Percentiles rank a stretch among this genome's conserved stretches.
Conservation (phyloP, 2,888 invertebrate species). For the Nasonovia ribisnigri region DNA sequence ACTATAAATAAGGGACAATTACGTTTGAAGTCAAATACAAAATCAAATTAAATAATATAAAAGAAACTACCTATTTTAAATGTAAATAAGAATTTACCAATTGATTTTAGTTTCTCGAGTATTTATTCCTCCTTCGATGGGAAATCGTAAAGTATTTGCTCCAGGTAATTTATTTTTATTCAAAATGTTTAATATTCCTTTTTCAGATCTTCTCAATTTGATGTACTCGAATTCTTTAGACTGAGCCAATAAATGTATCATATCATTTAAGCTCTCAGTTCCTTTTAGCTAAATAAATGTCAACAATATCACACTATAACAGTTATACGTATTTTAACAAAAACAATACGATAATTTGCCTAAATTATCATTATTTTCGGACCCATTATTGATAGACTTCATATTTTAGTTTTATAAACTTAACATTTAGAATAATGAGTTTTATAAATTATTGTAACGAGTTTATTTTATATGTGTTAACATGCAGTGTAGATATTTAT, state of each 20-base stretch:
- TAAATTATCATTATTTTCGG: background rate
- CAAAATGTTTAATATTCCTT: constrained; percentile 77
- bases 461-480: background rate
- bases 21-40: background rate
- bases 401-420: constrained; percentile 2
- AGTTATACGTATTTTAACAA: background rate
- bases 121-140: constrained; percentile 79
- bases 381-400: background rate
- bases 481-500: background rate
- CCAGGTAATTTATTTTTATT: constrained; percentile 75
- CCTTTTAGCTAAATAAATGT: constrained; percentile 50
- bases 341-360: background rate
- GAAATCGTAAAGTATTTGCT: constrained; percentile 76
- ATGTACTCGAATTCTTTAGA: constrained; percentile 80
- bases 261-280: constrained; percentile 73
- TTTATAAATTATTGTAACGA: background rate
- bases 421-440: background rate
- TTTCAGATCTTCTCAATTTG: constrained; percentile 79
- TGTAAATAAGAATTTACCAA: constrained; percentile 73
- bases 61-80: background rate
- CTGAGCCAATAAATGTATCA: constrained; percentile 74
- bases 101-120: constrained; percentile 82
- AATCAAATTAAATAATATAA: background rate
- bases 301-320: background rate
- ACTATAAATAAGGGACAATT: constrained; percentile 71